Base-by-base conservation (phyloP, 2,797 vertebrate species). In the Amniataba percoides region DNA sequence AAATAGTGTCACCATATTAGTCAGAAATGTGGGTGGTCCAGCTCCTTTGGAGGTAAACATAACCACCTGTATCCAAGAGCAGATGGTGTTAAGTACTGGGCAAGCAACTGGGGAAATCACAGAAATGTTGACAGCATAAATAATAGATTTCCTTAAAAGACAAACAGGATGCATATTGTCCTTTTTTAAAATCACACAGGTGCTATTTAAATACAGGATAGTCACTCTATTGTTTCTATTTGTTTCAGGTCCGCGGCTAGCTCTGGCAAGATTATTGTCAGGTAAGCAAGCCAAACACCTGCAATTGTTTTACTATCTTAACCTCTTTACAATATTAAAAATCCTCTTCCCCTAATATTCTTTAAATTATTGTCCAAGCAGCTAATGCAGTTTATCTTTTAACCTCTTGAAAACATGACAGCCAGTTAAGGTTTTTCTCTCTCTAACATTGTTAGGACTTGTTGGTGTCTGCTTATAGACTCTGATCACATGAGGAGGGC, bases 201-300 rank as follows among this genome's bases (percentile, higher is more conserved):
- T 7, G 16, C 43, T 71, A 62, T 61, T 31, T 5, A 48, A 58
- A 55, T 56, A 56, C 75, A 70, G 67, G 43, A 77, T 75, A 86
- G 90, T 93, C 75, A 94, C 83, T 73, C 43, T 83, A 74, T 77
- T 89, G 78, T 92, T 82, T 87, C 81, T 81, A 84, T 95, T 91
- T 93, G 87, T 95, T 93, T 71, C 92, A 96, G 94, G 94, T 94
- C 92, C 92, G 12, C 66, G 65, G 78, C 77, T 95, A 90, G 93
- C 91, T 92, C 93, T 96, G 92, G 94, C 94, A 90, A 94, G 94
- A 92, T 94, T 95, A 89, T 92, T 96, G 92, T 95, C 95, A 95
- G 95, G 94, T 96, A 95, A 96, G 93, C 82, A 88, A 94, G 88
- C 86, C 27, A 13, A 74, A 34, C 21, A 59, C 27, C 5, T 25